Base-by-base conservation (phyloP, 2,888 invertebrate species). In the Orthosia incerta region DNA sequence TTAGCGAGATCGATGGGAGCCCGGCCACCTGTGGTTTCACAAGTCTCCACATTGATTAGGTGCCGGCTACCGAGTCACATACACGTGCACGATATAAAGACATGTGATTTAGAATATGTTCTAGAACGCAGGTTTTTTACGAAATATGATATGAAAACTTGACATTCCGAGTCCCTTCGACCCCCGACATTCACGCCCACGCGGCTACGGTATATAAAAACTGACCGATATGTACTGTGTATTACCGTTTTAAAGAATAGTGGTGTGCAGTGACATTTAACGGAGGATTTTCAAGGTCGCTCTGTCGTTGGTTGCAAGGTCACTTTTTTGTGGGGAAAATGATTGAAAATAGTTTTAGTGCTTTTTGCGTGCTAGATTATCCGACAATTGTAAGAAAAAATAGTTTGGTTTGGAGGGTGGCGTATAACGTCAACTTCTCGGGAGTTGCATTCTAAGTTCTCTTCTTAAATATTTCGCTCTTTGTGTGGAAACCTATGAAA, bases 1-100 rank as follows among this genome's bases (percentile, higher is more conserved):
- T 92, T 92, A 89, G 90, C 87, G 90, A 92, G 93, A 94, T 94
- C 94, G 94, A 94, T 94, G 93, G 88, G 87, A 84, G 79, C 88
- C 80, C 81, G 31, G 75, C 87, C 94, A 93, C 93, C 93, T 93
- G 94, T 86, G 91, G 90, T 90, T 88, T 88, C 87, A 84, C 78
- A 71, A 89, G 76, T 74, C 73, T 76, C 71, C 56, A 68, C 76
- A 67, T 81, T 84, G 86, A 86, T 86, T 76, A 71, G 75, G 53
- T 74, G 56, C 60, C 46, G 23, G 48, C 46, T 65, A 48, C 39
- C 20, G 61, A 50, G 57, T 64, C 50, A 56, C 23, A 46, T 59
- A 9, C n/a, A 55, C 66, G 62, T n/a, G 23, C 3, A 31, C 31
- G 18, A 18, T 20, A 53, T 56, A n/a, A 13, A 50, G 62, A 45